Conservation (phyloP, 2,888 invertebrate genomes). For the Ectemnius lituratus region DNA sequence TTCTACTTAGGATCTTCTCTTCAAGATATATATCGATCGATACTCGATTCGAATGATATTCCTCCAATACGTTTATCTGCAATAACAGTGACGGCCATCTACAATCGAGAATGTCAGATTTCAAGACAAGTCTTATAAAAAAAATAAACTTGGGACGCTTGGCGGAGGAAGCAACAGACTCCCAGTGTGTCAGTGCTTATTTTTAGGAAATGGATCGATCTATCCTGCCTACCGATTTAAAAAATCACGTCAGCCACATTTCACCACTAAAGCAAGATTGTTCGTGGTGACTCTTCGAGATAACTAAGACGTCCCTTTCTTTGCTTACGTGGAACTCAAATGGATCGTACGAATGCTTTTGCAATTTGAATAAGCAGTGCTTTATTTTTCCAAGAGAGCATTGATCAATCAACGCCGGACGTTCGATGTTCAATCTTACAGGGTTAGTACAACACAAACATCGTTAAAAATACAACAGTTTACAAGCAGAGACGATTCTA, state of each 20-base stretch:
- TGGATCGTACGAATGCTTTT: too few relatives aligned
- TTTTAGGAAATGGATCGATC: constrained; percentile 49
- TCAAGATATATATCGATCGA: background rate
- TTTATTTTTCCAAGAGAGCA: constrained; percentile 8
- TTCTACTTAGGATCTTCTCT: constrained; percentile 26
- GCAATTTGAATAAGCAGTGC: background rate
- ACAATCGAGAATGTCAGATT: constrained; percentile 2
- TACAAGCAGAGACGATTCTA: too few relatives aligned
- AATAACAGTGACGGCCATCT: background rate
- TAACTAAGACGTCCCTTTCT: background rate
- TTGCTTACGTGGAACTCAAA: background rate
- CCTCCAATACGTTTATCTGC: background rate
- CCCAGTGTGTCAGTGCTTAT: constrained; percentile 41
- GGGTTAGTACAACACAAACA: too few relatives aligned
- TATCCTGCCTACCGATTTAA: constrained; percentile 23
- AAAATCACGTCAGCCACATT: constrained; percentile 1
- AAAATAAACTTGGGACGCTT: constrained; percentile 11
- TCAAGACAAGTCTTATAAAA: constrained; percentile 2
- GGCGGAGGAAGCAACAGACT: constrained; percentile 37
- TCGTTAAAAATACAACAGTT: too few relatives aligned
- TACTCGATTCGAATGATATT: background rate
- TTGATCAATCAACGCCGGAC: constrained; percentile 45
- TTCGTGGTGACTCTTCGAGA: background rate
- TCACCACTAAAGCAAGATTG: background rate
- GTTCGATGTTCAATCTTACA: background rate